Evolutionary conservation across 2,113 vertebrate species (phyloP).

Genomic region (Calcarius ornatus): DNA sequence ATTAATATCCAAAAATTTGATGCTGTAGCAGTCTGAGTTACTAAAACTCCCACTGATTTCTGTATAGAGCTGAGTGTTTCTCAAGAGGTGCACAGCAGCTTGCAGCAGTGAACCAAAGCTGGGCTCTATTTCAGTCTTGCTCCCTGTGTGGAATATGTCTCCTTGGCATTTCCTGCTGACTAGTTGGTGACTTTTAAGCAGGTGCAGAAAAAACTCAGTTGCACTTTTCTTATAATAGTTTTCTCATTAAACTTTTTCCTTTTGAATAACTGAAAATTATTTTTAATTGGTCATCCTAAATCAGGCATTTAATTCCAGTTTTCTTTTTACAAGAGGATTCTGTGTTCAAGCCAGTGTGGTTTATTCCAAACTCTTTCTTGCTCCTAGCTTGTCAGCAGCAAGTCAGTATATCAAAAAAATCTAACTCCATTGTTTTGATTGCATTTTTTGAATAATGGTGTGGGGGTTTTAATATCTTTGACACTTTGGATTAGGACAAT

Average conservation of each 20-base stretch:
- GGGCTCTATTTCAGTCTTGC: not conserved
- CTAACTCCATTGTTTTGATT: not conserved
- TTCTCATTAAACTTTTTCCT: not conserved
- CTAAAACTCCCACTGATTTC: slow-evolving; percentile 14
- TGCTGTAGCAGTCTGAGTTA: not conserved
- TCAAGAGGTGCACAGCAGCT: slow-evolving; percentile 1
- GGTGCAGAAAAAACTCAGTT: not conserved
- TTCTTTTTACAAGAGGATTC: not conserved
- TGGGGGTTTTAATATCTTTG: not conserved
- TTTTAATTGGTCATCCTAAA: not conserved
- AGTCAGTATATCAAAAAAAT: not conserved
- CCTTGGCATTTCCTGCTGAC: not conserved
- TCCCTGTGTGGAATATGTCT: not conserved
- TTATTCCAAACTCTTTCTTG: not conserved
- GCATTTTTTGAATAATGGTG: not conserved
- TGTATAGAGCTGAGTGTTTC: not conserved
- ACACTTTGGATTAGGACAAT: not conserved
- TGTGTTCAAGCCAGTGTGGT: not conserved
- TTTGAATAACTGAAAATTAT: not conserved
- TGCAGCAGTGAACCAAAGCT: not conserved
- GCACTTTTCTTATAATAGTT: not conserved
- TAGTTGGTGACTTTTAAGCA: slow-evolving; percentile 6
- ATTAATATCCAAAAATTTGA: slow-evolving; percentile 4
- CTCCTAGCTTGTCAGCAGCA: slow-evolving; percentile 1
- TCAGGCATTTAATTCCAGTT: not conserved